Evolutionary conservation across 2,797 vertebrate genomes (phyloP).

Genomic region (Hybognathus amarus): DNA sequence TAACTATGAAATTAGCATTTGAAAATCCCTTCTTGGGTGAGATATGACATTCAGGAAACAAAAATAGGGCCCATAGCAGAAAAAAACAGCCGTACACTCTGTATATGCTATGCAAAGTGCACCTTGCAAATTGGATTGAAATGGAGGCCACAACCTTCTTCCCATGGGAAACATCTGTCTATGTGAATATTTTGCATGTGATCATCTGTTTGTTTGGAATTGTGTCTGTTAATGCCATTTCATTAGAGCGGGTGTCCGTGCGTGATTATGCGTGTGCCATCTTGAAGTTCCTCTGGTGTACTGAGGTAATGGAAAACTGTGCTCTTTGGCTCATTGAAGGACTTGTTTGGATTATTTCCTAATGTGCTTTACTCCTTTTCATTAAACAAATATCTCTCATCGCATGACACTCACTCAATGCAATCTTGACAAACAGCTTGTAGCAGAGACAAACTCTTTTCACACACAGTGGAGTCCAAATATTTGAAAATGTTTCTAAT

Average conservation of each 20-base stretch:
- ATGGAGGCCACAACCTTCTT: slow-evolving; percentile 44
- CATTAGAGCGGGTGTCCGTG: slow-evolving; percentile 7
- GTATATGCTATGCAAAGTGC: slow-evolving; percentile 31
- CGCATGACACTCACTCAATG: background rate
- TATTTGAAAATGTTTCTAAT: background rate
- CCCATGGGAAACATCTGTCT: slow-evolving; percentile 9
- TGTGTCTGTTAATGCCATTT: slow-evolving; percentile 32
- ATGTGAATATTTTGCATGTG: slow-evolving; percentile 34
- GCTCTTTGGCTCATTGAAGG: slow-evolving; percentile 23
- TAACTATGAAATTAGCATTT: background rate
- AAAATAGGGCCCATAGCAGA: background rate
- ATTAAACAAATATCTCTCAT: slow-evolving; percentile 41
- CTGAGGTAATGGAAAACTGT: slow-evolving; percentile 44
- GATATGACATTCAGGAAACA: background rate
- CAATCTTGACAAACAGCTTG: background rate
- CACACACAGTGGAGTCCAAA: background rate
- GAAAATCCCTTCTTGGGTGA: background rate
- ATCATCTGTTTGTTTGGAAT: slow-evolving; percentile 45
- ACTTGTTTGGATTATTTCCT: slow-evolving; percentile 42
- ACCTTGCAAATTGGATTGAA: slow-evolving; percentile 33
- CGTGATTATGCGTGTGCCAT: slow-evolving; percentile 12
- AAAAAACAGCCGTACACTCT: background rate
- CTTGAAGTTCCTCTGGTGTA: background rate
- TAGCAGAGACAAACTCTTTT: background rate
- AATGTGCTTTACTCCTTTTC: slow-evolving; percentile 33